Base-by-base conservation (phyloP, 2,888 invertebrate genomes). In the Drosophila prolongata region DNA sequence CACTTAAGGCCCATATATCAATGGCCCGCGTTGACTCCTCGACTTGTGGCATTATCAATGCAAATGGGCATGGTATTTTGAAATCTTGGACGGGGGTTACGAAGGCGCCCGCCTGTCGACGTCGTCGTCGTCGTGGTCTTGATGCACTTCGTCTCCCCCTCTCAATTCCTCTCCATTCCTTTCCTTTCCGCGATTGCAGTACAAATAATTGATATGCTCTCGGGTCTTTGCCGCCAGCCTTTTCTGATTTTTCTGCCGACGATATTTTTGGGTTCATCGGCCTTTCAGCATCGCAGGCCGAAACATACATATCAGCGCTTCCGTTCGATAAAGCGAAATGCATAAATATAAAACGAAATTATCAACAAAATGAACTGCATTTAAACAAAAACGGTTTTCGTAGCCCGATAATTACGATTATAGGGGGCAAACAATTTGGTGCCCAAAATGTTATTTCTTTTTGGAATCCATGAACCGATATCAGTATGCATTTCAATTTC, bases 121-220 rank as follows among this genome's bases (percentile, higher is more conserved):
- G 44, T 46, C 46, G 27, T 16, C 49, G 69, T 65, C 62, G 77
- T 56, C 50, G 44, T 46, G 27, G 27, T 49, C 64, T 53, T 27
- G n/a, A 38, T 44, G 50, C 66, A 65, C 49, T 68, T 24, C 65
- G 46, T 24, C 50, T 13, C 24, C 47, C 64, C 47, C 14, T 24
- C 24, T 3, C 24, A 24, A 8, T 75, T 49, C 62, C 6, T 27
- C 50, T 54, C 67, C 78, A 8, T 75, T 49, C 62, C 6, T 27
- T 53, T 54, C 67, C 78, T 11, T 11, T 8, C 27, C 3, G 46
- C 46, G 46, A 46, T 47, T 34, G 47, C 47, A 81, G 79, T 74
- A 75, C 77, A 64, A 82, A 81, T 76, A 84, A 85, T 78, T 85
- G 85, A 82, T 82, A 82, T 78, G 80, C 75, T 73, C 37, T 46